Base-by-base conservation (phyloP, 2,113 vertebrate species). In the Zootoca vivipara region DNA sequence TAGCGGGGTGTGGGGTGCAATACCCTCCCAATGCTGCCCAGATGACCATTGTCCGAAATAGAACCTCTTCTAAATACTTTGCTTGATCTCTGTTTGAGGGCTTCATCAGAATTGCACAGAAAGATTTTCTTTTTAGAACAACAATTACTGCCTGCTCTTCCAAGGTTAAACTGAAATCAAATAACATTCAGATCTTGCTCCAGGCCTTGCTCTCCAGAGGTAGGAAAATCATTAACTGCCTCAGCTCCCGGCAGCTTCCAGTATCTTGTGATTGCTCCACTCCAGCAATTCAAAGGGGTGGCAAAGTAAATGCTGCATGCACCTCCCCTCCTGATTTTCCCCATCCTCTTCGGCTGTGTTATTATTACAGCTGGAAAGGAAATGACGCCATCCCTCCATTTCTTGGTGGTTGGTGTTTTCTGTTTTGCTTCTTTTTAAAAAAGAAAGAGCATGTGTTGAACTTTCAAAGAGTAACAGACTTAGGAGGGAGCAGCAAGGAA, bases 331-430 rank as follows among this genome's bases (percentile, higher is more conserved):
- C 73, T 83, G 28, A 88, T 83, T 88, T 88, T 82, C 83, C 65
- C 64, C 2, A 13, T 64, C 83, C 69, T 91, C 73, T 82, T 42
- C 79, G 72, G 87, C 33, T n/a, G 64, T 83, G 64, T 91, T 88
- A 85, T 83, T 86, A 91, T 91, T 88, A 89, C 90, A 91, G 90
- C 87, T 91, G 90, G 78, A 82, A 38, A 86, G 83, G 87, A 89
- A 91, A 85, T 91, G 79, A 86, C 83, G 74, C 74, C 64, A 67
- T 69, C 72, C 74, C n/a, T 62, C 52, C 64, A 82, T 80, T 82
- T 84, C 46, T 86, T 78, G 70, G 73, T 90, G 46, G 85, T 33
- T 83, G 24, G 35, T 35, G 38, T 28, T 40, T 42, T 85, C 42
- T 79, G 40, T 78, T 87, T 38, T 85, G 20, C 62, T 40, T 65